A percentile compares a stretch with the other conserved stretches of the same genome.
phyloP scores from a whole-genome alignment of 2,797 vertebrate species.

The Myoxocephalus aenaeus region DNA sequence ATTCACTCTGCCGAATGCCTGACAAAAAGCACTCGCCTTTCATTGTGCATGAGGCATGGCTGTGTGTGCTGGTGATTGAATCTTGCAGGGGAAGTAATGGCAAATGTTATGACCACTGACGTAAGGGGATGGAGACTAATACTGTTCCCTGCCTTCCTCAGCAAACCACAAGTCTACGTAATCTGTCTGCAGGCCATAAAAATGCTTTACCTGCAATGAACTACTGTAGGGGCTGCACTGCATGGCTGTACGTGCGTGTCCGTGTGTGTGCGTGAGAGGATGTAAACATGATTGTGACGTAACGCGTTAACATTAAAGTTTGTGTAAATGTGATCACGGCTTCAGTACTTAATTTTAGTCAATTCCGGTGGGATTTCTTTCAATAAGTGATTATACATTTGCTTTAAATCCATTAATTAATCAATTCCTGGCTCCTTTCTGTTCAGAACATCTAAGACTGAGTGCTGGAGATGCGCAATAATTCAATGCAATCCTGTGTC shows the following conservation, averaged over 20 bases:
- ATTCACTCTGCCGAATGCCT: slow-evolving; percentile 72
- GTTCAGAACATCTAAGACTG: not conserved
- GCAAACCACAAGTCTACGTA: slow-evolving; percentile 65
- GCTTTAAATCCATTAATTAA: not conserved
- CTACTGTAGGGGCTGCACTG: slow-evolving; percentile 3
- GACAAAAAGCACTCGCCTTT: slow-evolving; percentile 78
- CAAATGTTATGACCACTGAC: slow-evolving; percentile 79
- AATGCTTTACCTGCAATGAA: slow-evolving; percentile 56
- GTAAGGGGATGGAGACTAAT: slow-evolving; percentile 77
- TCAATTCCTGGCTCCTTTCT: not conserved
- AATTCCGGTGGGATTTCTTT: not conserved
- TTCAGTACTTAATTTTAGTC: slow-evolving; percentile 4
- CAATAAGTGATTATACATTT: not conserved
- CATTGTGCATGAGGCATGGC: slow-evolving; percentile 76
- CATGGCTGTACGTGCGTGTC: not conserved
- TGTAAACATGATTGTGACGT: slow-evolving; percentile 41
- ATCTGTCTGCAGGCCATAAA: slow-evolving; percentile 65
- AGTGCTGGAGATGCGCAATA: not conserved
- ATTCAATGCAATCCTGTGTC: not conserved
- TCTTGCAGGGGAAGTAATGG: slow-evolving; percentile 78
- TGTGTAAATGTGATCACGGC: slow-evolving; percentile 13
- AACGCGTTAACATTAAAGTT: slow-evolving; percentile 4
- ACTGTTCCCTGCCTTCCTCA: slow-evolving; percentile 60
- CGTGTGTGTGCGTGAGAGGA: not conserved
- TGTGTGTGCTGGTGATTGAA: slow-evolving; percentile 79